Base-by-base conservation (phyloP, 37 sponge, comb jelly and placozoan species). In the Geodia barretti region DNA sequence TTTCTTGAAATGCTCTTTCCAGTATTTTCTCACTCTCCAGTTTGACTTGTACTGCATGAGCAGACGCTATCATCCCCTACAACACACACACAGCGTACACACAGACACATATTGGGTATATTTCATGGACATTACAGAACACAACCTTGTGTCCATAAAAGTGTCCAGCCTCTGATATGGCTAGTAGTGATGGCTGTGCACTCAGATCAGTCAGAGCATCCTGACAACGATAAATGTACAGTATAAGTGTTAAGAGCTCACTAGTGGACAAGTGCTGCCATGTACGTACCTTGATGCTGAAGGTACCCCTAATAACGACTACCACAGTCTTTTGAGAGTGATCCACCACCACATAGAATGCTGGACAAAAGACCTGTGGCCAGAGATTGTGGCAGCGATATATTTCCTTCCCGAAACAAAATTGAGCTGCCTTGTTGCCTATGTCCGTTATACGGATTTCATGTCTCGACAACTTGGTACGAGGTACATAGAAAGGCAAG, bases 311-410 rank as follows among this genome's bases (percentile, higher is more conserved):
- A 61, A 92, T 83, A 0, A 83, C 78, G 24, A 97, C 40, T 17
- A 97, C 93, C 3, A 97, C 78, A 41, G 86, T 79, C 28, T 88
- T 62, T 23, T 71, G 40, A 9, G 81, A 64, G 67, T 94, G 93
- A 77, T 97, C 98, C 29, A 83, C 73, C 41, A 93, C 98, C 36
- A 97, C 95, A 76, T 68, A 95, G 82, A 92, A 97, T 38, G 98
- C 83, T 34, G 94, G 90, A 65, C 81, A 84, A 60, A 90, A 87
- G 4, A 90, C 88, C 92, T 92, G 37, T n/a, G n/a, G n/a, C n/a
- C n/a, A n/a, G n/a, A n/a, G n/a, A n/a, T n/a, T n/a, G n/a, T n/a
- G n/a, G n/a, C n/a, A n/a, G n/a, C n/a, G n/a, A n/a, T n/a, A n/a
- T n/a, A n/a, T n/a, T n/a, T n/a, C n/a, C n/a, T n/a, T n/a, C n/a